These are phyloP conservation scores for Aurelia aurita DNA, from an alignment of 30 jellyfish, hydroid and myxozoan species.

Conservation along the genomic window DNA sequence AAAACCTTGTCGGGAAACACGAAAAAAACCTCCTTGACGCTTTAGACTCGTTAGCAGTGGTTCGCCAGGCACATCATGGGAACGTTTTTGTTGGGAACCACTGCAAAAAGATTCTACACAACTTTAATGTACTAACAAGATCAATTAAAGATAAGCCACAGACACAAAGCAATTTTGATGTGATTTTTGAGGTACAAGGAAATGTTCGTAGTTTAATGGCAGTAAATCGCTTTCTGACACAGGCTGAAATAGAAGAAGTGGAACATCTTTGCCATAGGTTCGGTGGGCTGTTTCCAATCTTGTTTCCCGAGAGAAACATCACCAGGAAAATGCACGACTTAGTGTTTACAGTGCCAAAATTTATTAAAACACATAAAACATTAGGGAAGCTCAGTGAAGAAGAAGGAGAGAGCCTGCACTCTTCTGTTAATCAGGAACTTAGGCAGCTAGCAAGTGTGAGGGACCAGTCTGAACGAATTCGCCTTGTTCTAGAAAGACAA, in stretches of 20 bases:
- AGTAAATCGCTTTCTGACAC: too few relatives aligned
- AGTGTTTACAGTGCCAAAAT: background rate
- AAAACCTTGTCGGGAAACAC: background rate
- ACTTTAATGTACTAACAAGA: background rate
- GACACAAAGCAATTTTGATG: too few relatives aligned
- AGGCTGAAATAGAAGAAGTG: background rate
- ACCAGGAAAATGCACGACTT: background rate
- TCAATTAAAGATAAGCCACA: too few relatives aligned
- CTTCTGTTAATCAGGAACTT: too few relatives aligned
- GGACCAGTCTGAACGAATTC: too few relatives aligned
- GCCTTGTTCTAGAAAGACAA: too few relatives aligned
- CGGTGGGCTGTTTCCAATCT: background rate
- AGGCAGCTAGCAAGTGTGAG: too few relatives aligned
- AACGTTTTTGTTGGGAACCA: background rate
- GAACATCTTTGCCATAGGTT: background rate
- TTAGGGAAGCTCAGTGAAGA: conserved; percentile 14
- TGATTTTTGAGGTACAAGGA: too few relatives aligned
- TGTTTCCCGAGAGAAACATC: background rate
- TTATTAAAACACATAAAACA: background rate
- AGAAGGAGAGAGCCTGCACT: too few relatives aligned
- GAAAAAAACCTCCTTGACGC: background rate
- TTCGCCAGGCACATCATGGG: background rate
- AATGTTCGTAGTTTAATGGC: too few relatives aligned
- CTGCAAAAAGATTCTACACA: background rate
- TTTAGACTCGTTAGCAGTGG: background rate